Base-by-base conservation (phyloP, 2,888 invertebrate genomes). In the Invenusta paracnida region DNA sequence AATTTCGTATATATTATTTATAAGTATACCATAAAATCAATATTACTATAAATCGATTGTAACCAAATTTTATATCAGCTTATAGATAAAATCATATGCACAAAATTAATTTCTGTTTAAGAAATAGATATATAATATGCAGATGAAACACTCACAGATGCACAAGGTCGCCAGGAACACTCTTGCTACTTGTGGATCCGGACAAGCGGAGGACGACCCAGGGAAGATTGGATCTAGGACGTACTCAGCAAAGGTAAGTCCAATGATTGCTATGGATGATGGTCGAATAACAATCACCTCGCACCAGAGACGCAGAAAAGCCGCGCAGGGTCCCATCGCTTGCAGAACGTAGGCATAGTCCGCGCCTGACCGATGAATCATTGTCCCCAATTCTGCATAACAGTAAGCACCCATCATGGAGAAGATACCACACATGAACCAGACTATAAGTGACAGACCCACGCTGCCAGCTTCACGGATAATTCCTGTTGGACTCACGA, bases 291-390 rank as follows among this genome's bases (percentile, higher is more conserved):
- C 97, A 95, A 99, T 96, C 89, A 97, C 97, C 92, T 98, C 98
- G 86, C 98, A 96, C 98, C 98, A 99, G 11, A 99, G 93, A 87
- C 98, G 93, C 89, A 99, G 93, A 92, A 99, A 99, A 0, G 98
- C 98, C 88, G 96, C n/a, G n/a, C n/a, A n/a, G n/a, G n/a, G n/a
- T n/a, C 99, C 99, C 90, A 98, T 99, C 0, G 98, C 97, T 92
- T 96, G 96, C 96, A 96, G 97, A 89, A 99, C 98, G 92, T 99
- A 99, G 0, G 98, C 98, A 92, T 98, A 98, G 92, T 98, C 98
- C 0, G 97, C 98, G 0, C 98, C 89, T 0, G 91, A 91, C 87
- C 91, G 89, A 48, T 90, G 88, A 86, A 93, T 92, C 95, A 96
- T 96, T 85, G 96, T 96, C n/a, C 98, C 98, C 88, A 99, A 93